These are phyloP conservation scores for Monopterus albus DNA, from an alignment of 2,113 vertebrate genomes.

Conservation along the genomic window DNA sequence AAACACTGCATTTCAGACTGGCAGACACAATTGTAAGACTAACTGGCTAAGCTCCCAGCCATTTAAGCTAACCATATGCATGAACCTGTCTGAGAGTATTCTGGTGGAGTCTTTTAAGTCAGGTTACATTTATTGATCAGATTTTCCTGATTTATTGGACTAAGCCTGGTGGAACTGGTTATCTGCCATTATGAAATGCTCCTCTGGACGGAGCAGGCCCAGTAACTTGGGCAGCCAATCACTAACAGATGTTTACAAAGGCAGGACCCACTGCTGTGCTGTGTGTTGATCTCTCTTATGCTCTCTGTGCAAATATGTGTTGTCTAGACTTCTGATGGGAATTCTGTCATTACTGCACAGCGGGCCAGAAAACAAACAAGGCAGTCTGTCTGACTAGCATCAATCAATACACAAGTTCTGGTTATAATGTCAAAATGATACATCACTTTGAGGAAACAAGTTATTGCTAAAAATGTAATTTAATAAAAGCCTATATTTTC, in stretches of 20 bases:
- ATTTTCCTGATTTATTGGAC: constrained; percentile 14
- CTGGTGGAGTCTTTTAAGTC: not conserved
- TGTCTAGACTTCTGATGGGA: constrained; percentile 50
- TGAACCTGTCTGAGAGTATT: not conserved
- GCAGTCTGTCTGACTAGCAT: constrained; percentile 43
- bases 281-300: constrained; percentile 30
- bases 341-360: constrained; percentile 49
- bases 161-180: constrained; percentile 9
- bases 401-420: no score
- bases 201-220: constrained; percentile 11
- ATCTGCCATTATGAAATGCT: constrained; percentile 8
- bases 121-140: not conserved
- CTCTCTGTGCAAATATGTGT: constrained; percentile 54
- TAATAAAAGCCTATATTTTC: no score
- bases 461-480: no score
- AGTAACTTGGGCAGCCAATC: constrained; percentile 7
- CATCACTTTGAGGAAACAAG: no score
- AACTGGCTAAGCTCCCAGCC: constrained; percentile 14
- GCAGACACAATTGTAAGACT: not conserved
- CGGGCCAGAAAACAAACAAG: constrained; percentile 54
- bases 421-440: no score
- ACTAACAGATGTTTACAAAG: constrained; percentile 46
- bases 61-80: not conserved
- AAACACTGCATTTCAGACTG: not conserved
- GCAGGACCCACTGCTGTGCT: constrained; percentile 15